phyloP scores from a whole-genome alignment of 2,888 invertebrate genomes.

The Therioaphis trifolii region DNA sequence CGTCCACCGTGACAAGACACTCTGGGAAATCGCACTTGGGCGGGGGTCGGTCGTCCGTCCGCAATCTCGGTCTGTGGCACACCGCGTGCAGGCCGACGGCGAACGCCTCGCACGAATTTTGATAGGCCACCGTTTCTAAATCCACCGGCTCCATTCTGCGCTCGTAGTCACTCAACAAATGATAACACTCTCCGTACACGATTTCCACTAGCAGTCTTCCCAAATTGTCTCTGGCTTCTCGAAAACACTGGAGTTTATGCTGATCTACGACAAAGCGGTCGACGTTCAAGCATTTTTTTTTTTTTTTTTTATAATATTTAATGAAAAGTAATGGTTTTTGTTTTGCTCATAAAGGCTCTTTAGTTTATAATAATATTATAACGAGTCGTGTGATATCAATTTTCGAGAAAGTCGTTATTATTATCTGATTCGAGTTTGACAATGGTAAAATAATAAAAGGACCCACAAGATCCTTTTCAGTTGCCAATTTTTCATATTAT shows the following conservation, averaged over 20 bases:
- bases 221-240: slow-evolving; percentile 65
- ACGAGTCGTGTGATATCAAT: too few species aligned
- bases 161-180: slow-evolving; percentile 70
- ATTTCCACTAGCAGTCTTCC: slow-evolving; percentile 70
- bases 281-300: too few species aligned
- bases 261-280: too few species aligned
- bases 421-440: too few species aligned
- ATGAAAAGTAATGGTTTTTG: too few species aligned
- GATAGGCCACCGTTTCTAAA: slow-evolving; percentile 70
- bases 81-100: slow-evolving; percentile 68
- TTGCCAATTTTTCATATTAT: too few species aligned
- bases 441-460: too few species aligned
- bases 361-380: too few species aligned
- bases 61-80: slow-evolving; percentile 70
- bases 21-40: slow-evolving; percentile 72
- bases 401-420: too few species aligned
- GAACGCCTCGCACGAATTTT: slow-evolving; percentile 69
- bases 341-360: too few species aligned
- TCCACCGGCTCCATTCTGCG: slow-evolving; percentile 70
- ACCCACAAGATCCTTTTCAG: too few species aligned
- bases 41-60: slow-evolving; percentile 69
- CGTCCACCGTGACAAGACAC: slow-evolving; percentile 71
- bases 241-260: slow-evolving; percentile 48
- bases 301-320: too few species aligned
- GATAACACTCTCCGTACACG: slow-evolving; percentile 71